phyloP scores from a whole-genome alignment of 2,888 invertebrate genomes.

The Rhynchonema sp. region DNA sequence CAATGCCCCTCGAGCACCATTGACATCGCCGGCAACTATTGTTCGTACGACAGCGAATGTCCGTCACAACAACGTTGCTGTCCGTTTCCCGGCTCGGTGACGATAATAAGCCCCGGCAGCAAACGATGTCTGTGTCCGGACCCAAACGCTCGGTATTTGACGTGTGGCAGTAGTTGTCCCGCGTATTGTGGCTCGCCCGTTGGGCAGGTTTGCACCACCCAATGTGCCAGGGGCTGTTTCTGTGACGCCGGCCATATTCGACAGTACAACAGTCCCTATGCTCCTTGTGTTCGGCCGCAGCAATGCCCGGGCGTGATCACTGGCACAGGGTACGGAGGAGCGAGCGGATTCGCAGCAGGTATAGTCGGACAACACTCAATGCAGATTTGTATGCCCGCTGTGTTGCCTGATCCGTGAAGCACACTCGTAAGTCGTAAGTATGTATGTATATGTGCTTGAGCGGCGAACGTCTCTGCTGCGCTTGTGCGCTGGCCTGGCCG shows the following conservation, averaged over 20 bases:
- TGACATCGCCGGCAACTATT: neutral
- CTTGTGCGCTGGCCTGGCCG: too few species aligned
- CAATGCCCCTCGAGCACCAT: too few species aligned
- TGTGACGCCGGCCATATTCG: neutral
- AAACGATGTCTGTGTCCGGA: neutral
- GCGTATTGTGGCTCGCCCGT: too few species aligned
- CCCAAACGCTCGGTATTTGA: neutral
- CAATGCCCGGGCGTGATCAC: neutral
- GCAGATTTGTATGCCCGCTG: too few species aligned
- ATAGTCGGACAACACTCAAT: too few species aligned
- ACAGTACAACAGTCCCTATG: neutral
- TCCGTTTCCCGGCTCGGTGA: neutral
- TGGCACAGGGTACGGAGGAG: too few species aligned
- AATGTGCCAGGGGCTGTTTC: neutral
- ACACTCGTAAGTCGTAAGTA: too few species aligned
- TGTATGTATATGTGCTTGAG: too few species aligned
- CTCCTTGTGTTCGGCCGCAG: neutral
- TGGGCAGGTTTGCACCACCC: too few species aligned
- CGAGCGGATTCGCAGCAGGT: too few species aligned
- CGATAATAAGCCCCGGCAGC: neutral
- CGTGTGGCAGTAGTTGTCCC: neutral
- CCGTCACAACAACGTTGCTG: neutral
- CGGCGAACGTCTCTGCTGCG: too few species aligned
- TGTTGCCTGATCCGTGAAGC: too few species aligned
- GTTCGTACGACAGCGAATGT: neutral